Evolutionary conservation across 2,113 vertebrate genomes (phyloP), one percentile per base, ranked within the genome.

Genomic region (Pedionomus torquatus): DNA sequence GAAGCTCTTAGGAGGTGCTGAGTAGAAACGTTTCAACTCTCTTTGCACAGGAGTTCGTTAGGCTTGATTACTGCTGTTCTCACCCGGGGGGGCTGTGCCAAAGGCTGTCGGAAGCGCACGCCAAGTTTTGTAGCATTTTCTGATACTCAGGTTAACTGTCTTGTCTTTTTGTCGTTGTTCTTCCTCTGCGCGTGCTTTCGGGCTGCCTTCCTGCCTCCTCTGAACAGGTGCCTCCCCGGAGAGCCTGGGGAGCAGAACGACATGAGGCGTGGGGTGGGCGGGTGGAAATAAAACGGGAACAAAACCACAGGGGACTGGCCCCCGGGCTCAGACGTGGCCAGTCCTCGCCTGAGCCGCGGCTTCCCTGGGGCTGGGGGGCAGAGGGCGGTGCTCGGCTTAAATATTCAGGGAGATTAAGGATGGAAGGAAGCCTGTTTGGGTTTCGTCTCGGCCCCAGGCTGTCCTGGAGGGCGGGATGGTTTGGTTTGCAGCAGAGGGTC

Each of bases 101-200:
- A 98, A 98, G 97, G 75, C 90, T 93, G 87, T 91, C 93, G 96
- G 82, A 97, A 96, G 93, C 60, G 54, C 95, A 94, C 26, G 16
- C 28, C 77, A 21, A 25, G 70, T 97, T 92, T 87, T 97, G 98
- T 97, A 98, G 97, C 94, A 97, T 97, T 96, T 94, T 91, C 86
- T 83, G 75, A 95, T 94, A 96, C 97, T 98, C 98, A 98, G 97
- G 97, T 98, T 97, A 89, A 94, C 80, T 74, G 51, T 90, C 43
- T 86, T n/a, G 92, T 20, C 31, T 30, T 25, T 11, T 1, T 8
- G 37, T 37, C 74, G 33, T 30, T 75, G 23, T 26, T 37, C 23
- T 6, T 1, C 8, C 91, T 71, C 77, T 93, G 82, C 31, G 3
- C 3, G 2, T 65, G 43, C 61, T 83, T 83, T 11, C 6, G 37